These are phyloP conservation scores for Cabera pusaria DNA, from an alignment of 2,888 invertebrate genomes.

Conservation along the genomic window DNA sequence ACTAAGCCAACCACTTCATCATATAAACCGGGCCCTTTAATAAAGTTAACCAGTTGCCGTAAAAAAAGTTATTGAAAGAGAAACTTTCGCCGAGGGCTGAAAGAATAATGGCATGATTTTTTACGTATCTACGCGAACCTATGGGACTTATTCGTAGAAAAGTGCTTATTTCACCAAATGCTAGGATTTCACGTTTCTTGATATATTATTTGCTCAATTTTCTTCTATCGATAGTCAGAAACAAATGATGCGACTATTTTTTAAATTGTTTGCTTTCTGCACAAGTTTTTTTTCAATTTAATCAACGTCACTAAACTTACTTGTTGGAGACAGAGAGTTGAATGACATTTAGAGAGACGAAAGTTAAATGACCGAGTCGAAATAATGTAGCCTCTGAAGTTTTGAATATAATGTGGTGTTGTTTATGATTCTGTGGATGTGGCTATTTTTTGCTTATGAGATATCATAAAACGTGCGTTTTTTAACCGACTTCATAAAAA, in stretches of 20 bases:
- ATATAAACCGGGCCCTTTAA: conserved; percentile 16
- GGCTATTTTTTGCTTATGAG: too few relatives aligned
- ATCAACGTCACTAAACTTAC: too few relatives aligned
- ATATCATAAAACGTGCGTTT: too few relatives aligned
- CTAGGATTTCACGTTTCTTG: not conserved
- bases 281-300: not conserved
- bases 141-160: conserved; percentile 12
- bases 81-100: conserved; percentile 16
- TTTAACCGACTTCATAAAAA: too few relatives aligned
- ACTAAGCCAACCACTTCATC: conserved; percentile 10
- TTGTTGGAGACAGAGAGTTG: too few relatives aligned
- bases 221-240: not conserved
- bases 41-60: conserved; percentile 14
- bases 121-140: not conserved
- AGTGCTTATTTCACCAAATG: conserved; percentile 26
- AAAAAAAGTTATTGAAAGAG: conserved; percentile 24
- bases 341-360: too few relatives aligned
- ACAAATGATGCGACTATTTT: not conserved
- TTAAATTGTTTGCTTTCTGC: not conserved
- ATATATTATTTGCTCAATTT: not conserved
- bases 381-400: too few relatives aligned
- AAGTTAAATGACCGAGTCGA: too few relatives aligned
- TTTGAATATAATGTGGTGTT: too few relatives aligned
- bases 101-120: conserved; percentile 13
- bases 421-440: too few relatives aligned